A percentile compares a stretch with the other conserved stretches of the same genome.
Conservation (phyloP, 2,113 vertebrate genomes). For the Aptenodytes forsteri region DNA sequence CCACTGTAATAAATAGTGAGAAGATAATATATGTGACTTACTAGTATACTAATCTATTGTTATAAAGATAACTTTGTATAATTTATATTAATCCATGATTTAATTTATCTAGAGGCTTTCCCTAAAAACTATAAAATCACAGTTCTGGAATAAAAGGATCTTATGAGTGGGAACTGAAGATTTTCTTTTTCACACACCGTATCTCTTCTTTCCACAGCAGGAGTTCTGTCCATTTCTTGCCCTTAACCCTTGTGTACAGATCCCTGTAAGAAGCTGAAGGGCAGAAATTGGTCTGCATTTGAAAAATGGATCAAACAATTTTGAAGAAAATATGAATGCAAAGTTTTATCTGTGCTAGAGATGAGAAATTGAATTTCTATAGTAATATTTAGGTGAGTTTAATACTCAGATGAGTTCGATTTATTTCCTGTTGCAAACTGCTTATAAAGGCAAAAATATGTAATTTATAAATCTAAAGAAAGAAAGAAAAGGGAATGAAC, state of each 20-base stretch:
- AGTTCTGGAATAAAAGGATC: not conserved
- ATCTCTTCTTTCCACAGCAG: not conserved
- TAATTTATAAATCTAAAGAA: conserved; percentile 9
- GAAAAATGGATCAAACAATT: not conserved
- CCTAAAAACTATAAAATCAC: not conserved
- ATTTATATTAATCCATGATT: not conserved
- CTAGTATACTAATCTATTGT: not conserved
- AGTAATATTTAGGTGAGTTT: not conserved
- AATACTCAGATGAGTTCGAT: not conserved
- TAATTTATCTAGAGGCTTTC: not conserved
- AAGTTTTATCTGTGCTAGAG: not conserved
- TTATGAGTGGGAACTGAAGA: not conserved
- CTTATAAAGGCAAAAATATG: not conserved
- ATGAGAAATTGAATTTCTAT: not conserved
- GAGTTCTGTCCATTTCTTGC: not conserved
- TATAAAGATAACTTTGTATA: not conserved
- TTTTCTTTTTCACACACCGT: not conserved
- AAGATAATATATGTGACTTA: not conserved
- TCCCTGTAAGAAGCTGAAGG: not conserved
- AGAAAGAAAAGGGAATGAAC: conserved; percentile 16
- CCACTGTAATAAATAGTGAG: not conserved
- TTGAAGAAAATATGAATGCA: not conserved
- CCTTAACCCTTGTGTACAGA: not conserved
- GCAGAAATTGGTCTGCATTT: not conserved
- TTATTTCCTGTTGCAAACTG: not conserved